phyloP scores from a whole-genome alignment of 1,140 invertebrate genomes.

The Brachionus rotundiformis region DNA sequence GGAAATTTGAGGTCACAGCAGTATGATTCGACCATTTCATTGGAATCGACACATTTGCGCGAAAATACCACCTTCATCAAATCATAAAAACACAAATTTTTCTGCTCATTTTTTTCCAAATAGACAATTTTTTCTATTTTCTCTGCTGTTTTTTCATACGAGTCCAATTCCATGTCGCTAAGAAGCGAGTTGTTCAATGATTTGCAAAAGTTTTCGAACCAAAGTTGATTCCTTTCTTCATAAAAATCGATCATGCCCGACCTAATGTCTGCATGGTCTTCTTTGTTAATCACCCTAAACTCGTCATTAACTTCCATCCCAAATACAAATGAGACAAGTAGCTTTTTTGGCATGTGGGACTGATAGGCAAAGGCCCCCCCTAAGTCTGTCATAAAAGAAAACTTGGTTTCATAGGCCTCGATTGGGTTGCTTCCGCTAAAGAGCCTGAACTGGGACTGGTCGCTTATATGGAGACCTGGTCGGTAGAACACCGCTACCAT shows the following conservation, averaged over 20 bases:
- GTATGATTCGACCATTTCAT: slow-evolving; percentile 5
- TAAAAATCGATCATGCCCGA: slow-evolving; percentile 13
- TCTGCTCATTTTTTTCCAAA: slow-evolving; percentile 19
- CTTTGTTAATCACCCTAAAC: background rate
- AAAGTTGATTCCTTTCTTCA: slow-evolving; percentile 39
- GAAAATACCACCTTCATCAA: slow-evolving; percentile 12
- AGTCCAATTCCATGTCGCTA: background rate
- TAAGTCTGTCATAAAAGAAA: background rate
- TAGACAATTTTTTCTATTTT: background rate
- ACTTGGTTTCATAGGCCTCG: background rate
- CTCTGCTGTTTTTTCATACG: slow-evolving; percentile 22
- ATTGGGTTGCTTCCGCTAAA: background rate
- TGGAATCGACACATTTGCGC: background rate
- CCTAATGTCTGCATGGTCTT: background rate
- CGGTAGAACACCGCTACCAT: background rate
- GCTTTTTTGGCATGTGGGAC: background rate
- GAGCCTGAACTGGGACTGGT: background rate
- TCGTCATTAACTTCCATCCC: slow-evolving; percentile 8
- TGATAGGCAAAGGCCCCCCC: slow-evolving; percentile 14
- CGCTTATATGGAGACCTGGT: background rate
- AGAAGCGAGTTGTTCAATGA: background rate
- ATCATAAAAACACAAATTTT: slow-evolving; percentile 40
- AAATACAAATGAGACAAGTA: background rate
- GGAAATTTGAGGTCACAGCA: slow-evolving; percentile 40
- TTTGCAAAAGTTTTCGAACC: slow-evolving; percentile 39